Evolutionary conservation across 2,113 vertebrate species (phyloP).

Genomic region (Micronisus gabar): DNA sequence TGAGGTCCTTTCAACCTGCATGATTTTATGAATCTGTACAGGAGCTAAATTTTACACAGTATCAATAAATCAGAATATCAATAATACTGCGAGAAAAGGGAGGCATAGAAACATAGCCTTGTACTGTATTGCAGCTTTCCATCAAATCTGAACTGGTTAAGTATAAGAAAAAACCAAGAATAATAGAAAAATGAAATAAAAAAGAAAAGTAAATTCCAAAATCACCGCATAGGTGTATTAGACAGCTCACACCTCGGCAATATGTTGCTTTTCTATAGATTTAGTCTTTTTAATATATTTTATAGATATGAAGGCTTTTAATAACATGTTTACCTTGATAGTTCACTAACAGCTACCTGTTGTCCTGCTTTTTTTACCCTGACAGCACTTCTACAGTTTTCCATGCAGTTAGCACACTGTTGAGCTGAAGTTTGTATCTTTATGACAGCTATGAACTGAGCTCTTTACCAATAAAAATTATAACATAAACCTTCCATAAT

Average conservation of each 20-base stretch:
- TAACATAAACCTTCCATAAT: background rate
- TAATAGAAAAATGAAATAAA: background rate
- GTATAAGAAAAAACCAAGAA: background rate
- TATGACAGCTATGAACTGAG: background rate
- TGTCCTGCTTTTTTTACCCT: background rate
- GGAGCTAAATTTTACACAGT: background rate
- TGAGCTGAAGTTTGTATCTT: background rate
- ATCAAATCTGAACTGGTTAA: background rate
- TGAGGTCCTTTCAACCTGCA: background rate
- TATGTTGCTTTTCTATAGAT: background rate
- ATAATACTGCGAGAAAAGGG: background rate
- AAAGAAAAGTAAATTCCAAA: background rate
- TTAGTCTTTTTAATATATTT: background rate
- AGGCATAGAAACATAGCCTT: background rate
- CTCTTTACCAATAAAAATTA: background rate
- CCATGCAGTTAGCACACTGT: background rate
- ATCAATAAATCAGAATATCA: background rate
- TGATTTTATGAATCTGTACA: background rate
- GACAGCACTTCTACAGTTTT: background rate
- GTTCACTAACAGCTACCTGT: background rate
- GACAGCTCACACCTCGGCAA: background rate
- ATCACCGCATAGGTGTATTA: background rate
- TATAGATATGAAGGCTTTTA: background rate
- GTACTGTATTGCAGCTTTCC: background rate
- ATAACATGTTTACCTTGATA: background rate